Percentiles rank a stretch among this genome's conserved stretches.
phyloP scores from a whole-genome alignment of 2,113 vertebrate species.

The Lota lota region DNA sequence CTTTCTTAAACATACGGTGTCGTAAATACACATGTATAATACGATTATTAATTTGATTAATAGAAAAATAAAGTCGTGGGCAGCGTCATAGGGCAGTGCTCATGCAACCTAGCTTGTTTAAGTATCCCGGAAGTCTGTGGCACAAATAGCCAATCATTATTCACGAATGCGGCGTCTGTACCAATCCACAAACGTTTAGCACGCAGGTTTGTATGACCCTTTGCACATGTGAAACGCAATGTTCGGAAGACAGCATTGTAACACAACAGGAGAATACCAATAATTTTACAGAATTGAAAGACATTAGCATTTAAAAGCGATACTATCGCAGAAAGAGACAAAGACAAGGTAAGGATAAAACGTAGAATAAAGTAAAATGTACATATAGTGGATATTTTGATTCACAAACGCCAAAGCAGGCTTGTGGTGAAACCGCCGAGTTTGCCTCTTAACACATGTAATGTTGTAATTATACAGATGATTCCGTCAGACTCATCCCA shows the following conservation, averaged over 20 bases:
- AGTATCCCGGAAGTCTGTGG: background rate
- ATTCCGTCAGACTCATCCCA: conserved; percentile 17
- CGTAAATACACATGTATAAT: too few species aligned
- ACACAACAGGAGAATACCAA: background rate
- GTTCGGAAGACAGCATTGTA: too few species aligned
- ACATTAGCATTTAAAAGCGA: conserved; percentile 10
- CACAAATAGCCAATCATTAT: conserved; percentile 32
- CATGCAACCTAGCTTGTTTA: conserved; percentile 48
- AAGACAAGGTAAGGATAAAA: conserved; percentile 37
- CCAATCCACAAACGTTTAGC: conserved; percentile 38
- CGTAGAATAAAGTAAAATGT: background rate
- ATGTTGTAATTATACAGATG: conserved; percentile 40
- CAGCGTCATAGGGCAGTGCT: conserved; percentile 15
- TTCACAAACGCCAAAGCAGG: too few species aligned
- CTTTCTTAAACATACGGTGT: too few species aligned
- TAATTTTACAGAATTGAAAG: conserved; percentile 1
- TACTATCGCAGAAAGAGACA: conserved; percentile 10
- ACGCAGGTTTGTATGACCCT: conserved; percentile 28
- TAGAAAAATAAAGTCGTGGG: too few species aligned
- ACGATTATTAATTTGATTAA: too few species aligned
- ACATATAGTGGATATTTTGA: too few species aligned
- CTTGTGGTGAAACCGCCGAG: too few species aligned
- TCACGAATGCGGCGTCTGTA: accelerated
- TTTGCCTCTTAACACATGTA: too few species aligned
- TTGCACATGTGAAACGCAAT: conserved; percentile 53